Percentiles rank a stretch among this genome's conserved stretches.
These are phyloP conservation scores for Hydrophis major DNA, from an alignment of 2,797 vertebrate species.

Conservation along the genomic window DNA sequence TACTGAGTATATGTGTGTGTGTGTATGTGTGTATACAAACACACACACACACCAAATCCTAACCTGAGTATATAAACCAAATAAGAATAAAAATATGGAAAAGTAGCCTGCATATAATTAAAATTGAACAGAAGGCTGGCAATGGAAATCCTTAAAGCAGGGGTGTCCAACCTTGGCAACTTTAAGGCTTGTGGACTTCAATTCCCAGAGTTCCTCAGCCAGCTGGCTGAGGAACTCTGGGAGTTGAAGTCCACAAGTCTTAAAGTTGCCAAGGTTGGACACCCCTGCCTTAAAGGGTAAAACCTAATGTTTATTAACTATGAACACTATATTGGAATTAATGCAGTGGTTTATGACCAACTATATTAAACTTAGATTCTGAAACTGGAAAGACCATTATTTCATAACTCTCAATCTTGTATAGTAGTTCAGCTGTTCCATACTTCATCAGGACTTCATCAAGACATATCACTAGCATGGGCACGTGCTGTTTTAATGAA, in stretches of 20 bases:
- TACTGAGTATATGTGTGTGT: no score
- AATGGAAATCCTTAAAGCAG: slow-evolving; percentile 29
- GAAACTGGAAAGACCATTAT: slow-evolving; percentile 29
- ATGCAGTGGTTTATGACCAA: slow-evolving; percentile 42
- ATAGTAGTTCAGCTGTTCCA: slow-evolving; percentile 33
- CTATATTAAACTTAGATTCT: slow-evolving; percentile 16
- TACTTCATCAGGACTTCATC: slow-evolving; percentile 46
- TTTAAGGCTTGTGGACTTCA: no score
- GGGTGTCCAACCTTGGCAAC: no score
- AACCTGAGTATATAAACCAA: slow-evolving; percentile 32
- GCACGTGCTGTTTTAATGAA: slow-evolving; percentile 60
- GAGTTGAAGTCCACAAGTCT: no score
- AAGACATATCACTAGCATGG: slow-evolving; percentile 54
- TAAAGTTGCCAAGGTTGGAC: no score
- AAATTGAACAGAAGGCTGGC: slow-evolving; percentile 43
- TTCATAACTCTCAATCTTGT: slow-evolving; percentile 38
- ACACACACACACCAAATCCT: no score
- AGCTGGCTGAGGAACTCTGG: no score
- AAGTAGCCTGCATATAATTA: slow-evolving; percentile 60
- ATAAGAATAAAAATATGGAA: slow-evolving; percentile 28
- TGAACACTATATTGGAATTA: slow-evolving; percentile 47
- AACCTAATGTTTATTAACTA: slow-evolving; percentile 47
- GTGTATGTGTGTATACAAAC: no score
- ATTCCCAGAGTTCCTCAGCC: no score
- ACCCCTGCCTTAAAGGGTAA: background rate